A percentile compares a stretch with the other conserved stretches of the same genome.
These are phyloP conservation scores for Lethenteron reissneri DNA, from an alignment of 2,113 vertebrate species.

Conservation along the genomic window DNA sequence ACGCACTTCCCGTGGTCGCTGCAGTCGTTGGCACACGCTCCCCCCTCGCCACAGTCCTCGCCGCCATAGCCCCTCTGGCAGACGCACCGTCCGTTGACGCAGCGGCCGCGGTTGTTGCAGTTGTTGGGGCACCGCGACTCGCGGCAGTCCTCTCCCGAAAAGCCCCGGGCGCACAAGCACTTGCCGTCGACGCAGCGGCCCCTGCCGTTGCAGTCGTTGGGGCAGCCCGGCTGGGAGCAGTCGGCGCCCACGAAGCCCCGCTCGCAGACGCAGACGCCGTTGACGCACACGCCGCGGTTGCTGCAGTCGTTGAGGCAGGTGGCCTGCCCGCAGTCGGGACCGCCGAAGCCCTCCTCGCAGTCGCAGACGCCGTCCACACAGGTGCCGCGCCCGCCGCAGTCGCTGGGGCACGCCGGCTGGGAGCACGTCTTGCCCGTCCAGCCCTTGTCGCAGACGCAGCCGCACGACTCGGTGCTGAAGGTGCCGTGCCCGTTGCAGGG, in stretches of 20 bases:
- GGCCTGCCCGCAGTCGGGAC: constrained; percentile 42
- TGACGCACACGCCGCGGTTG: constrained; percentile 30
- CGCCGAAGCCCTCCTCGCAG: constrained; percentile 39
- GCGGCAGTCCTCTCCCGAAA: constrained; percentile 37
- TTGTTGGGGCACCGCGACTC: constrained; percentile 41
- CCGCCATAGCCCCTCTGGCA: constrained; percentile 46
- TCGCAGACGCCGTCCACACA: constrained; percentile 47
- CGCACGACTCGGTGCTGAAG: constrained; percentile 47
- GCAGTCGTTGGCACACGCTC: constrained; percentile 44
- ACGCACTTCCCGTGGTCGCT: constrained; percentile 36
- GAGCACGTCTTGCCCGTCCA: constrained; percentile 44
- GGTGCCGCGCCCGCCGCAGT: constrained; percentile 39
- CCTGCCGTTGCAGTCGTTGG: constrained; percentile 31
- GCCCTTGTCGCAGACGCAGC: constrained; percentile 53
- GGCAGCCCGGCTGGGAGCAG: constrained; percentile 46
- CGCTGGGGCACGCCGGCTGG: constrained; percentile 39
- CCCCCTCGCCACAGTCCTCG: constrained; percentile 38
- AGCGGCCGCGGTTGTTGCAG: constrained; percentile 41
- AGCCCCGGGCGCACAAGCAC: constrained; percentile 41
- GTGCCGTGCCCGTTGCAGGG: constrained; percentile 71
- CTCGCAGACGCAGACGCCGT: constrained; percentile 43
- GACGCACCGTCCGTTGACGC: constrained; percentile 42
- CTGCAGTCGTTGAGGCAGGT: constrained; percentile 49
- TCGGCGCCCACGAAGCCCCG: constrained; percentile 37
- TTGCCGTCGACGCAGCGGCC: constrained; percentile 50